Evolutionary conservation across 2,797 vertebrate species (phyloP).

Genomic region (Bufotes viridis): DNA sequence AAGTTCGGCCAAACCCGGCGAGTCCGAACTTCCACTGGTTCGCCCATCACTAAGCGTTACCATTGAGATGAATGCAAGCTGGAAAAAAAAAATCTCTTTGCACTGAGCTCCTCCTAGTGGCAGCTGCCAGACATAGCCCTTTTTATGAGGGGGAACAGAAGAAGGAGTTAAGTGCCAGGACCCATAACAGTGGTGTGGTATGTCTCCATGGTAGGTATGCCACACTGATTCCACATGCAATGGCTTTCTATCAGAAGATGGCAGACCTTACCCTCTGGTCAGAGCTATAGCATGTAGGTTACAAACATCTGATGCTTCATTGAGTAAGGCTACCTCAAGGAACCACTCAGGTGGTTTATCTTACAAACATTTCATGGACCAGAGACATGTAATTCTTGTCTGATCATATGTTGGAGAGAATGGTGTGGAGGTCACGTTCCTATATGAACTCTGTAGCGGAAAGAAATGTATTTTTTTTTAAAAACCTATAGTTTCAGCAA

Average conservation of each 20-base stretch:
- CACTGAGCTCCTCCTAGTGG: too few species aligned
- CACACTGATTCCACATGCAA: background rate
- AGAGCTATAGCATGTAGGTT: background rate
- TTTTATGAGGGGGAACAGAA: too few species aligned
- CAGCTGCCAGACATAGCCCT: too few species aligned
- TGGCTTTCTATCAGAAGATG: background rate
- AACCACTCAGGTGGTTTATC: background rate
- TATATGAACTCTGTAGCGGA: slow-evolving; percentile 34
- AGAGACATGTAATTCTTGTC: slow-evolving; percentile 9
- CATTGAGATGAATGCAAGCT: too few species aligned
- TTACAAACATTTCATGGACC: background rate
- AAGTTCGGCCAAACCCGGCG: too few species aligned
- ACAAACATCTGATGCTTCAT: background rate
- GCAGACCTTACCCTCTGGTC: background rate
- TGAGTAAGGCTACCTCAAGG: background rate
- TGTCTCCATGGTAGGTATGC: too few species aligned
- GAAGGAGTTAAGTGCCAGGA: too few species aligned
- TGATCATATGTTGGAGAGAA: background rate
- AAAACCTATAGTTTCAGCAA: slow-evolving; percentile 32
- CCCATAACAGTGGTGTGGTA: too few species aligned
- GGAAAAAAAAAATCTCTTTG: too few species aligned
- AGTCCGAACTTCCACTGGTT: too few species aligned
- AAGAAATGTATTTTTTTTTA: slow-evolving; percentile 39
- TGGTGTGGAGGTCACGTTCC: background rate
- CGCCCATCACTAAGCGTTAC: too few species aligned